Evolutionary conservation across 2,113 vertebrate genomes (phyloP).

Genomic region (Campylomormyrus numenius): DNA sequence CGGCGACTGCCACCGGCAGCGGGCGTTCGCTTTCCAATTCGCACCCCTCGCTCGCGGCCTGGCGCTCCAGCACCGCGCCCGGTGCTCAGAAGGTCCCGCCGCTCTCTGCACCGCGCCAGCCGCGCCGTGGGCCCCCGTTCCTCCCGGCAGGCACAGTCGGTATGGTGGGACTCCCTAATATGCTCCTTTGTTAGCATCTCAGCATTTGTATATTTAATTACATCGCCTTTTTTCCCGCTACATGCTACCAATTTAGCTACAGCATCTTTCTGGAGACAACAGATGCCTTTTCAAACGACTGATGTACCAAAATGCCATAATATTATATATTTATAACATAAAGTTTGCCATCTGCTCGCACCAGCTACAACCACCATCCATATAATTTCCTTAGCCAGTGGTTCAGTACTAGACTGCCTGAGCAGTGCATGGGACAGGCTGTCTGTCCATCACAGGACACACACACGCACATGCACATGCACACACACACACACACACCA

Average conservation of each 20-base stretch:
- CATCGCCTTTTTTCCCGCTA: neutral
- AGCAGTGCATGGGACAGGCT: neutral
- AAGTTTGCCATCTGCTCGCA: slow-evolving; percentile 41
- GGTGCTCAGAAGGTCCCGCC: neutral
- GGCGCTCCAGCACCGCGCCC: neutral
- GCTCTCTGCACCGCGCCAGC: neutral
- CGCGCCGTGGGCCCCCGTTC: neutral
- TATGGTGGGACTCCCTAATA: too few relatives aligned
- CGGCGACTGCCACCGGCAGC: neutral
- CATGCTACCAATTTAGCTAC: neutral
- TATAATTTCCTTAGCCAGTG: neutral
- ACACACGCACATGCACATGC: neutral
- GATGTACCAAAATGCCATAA: neutral
- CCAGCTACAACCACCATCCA: slow-evolving; percentile 22
- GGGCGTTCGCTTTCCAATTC: neutral
- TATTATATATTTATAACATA: slow-evolving; percentile 21
- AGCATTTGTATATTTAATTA: neutral
- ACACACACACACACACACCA: neutral
- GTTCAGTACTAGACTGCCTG: neutral
- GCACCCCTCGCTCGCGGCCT: neutral
- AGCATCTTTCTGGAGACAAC: neutral
- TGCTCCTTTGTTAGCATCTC: neutral
- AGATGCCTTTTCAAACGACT: neutral
- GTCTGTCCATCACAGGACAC: neutral
- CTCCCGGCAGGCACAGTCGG: neutral